Base-by-base conservation (phyloP, 2,113 vertebrate genomes). In the Illadopsis cleaveri region DNA sequence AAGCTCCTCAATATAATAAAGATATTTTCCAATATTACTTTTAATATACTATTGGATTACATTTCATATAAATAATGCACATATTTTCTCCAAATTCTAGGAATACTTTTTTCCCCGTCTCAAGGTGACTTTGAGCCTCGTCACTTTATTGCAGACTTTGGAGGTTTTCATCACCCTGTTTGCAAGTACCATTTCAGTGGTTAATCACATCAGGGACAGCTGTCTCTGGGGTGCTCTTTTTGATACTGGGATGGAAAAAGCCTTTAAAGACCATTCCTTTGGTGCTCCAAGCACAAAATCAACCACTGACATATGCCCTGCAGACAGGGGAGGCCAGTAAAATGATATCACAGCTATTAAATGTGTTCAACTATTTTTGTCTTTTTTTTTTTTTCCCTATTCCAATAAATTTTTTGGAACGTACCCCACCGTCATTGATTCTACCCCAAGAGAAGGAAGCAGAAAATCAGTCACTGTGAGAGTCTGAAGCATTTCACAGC, bases 81-180 rank as follows among this genome's bases (percentile, higher is more conserved):
- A 18, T 31, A n/a, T 86, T 90, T 92, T 86, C 10, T 94, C 42
- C 86, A 22, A 90, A 20, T 90, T 96, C 76, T 73, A 84, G 86
- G 92, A 96, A 86, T 70, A 11, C 33, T 60, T 72, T 77, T 78
- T 37, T 33, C 37, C n/a, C n/a, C 71, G 35, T 81, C 47, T 88
- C 50, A 85, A 88, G 95, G 88, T 97, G 94, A 95, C 95, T 94
- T 89, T 95, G 93, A 96, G 66, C 83, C 94, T 95, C 42, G 19
- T 97, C 97, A 97, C 83, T 89, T 91, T 76, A 76, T 79, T 50
- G 83, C 38, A 66, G 54, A 81, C 54, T 80, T 73, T 12, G 65
- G 83, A 80, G 73, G 23, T 83, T 96, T 96, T 93, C 95, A 90
- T 95, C 92, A 94, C 82, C 85, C 96, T 93, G 93, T 97, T 96